Base-by-base conservation (phyloP, 2,797 vertebrate species). In the Diplodus sargus region DNA sequence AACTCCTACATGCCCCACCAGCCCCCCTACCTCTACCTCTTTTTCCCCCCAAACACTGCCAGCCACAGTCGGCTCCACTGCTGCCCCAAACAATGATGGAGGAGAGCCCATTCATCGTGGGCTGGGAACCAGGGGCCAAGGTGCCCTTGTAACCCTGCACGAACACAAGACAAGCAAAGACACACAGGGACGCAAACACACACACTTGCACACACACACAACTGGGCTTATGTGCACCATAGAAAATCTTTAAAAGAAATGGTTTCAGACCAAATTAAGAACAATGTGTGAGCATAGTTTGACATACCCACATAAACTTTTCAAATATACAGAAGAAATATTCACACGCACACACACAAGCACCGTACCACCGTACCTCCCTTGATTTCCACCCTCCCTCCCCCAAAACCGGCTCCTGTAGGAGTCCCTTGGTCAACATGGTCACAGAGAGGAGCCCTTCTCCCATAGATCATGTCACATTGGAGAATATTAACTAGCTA, bases 61-160 rank as follows among this genome's bases (percentile, higher is more conserved):
- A 67, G 78, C 65, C 78, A 69, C 95, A 57, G 78, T 79, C 76
- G 47, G 79, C 89, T 89, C 84, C 30, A 13, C 87, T 78, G 85
- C 93, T 80, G 89, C 87, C 92, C 93, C 89, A 93, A 96, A 96
- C 96, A 96, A 96, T 84, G 90, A 94, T 87, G 91, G 90, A 95
- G 91, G 87, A 94, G 93, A 93, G 83, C 90, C 93, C 91, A 95
- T 96, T 96, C 94, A 95, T 93, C 93, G 90, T 70, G 85, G 80
- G 90, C 93, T 94, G 94, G 89, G 90, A 91, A 94, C 82, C 86
- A 86, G 89, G 84, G 83, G 87, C 87, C 85, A 85, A 81, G 71
- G 85, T 90, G 85, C 81, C 88, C 88, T 81, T 63, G 70, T 88
- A 89, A 91, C 89, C 91, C 62, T n/a, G 14, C 74, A 83, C 82